Base-by-base conservation (phyloP, 2,113 vertebrate species). In the Azemiops feae region DNA sequence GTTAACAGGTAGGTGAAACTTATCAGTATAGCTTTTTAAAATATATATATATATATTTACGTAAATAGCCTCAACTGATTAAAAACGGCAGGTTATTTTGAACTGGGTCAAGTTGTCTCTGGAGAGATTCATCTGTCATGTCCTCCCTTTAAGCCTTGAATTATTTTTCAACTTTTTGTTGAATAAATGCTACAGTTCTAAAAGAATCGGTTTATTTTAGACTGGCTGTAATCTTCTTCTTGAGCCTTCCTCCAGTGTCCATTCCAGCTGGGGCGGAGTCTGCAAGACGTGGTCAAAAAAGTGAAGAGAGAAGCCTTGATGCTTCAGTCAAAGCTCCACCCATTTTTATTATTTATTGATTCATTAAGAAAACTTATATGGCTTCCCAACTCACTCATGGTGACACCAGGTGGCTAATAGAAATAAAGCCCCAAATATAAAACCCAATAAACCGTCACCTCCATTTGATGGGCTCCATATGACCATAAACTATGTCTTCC, bases 1-100 rank as follows among this genome's bases (percentile, higher is more conserved):
- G 97, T 98, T 99, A 98, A 99, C 99, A 99, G 99, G 99, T 99
- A 98, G 91, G 97, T 92, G 93, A 87, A 93, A 45, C 88, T 97
- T 96, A 94, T 89, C 94, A 93, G 93, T 95, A 90, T 57, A 95
- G 8, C 47, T 85, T 58, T 81, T 39, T 10, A 60, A 5, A 60
- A 27, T 25, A 9, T 25, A 58, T 54, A 55, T 54, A 16, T 55
- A 55, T 54, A 27, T 89, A 30, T 90, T 88, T 92, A 27, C 93
- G 0, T 69, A 4, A 55, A 64, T 92, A 23, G 18, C 53, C 60
- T 88, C 25, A 52, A 16, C 47, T 52, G 30, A 87, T 30, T 87
- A 87, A 52, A 50, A 89, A 0, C 14, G 50, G 39, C 22, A 47
- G 5, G 50, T 91, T 50, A 34, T 23, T 58, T 23, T 74, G 2